phyloP scores from a whole-genome alignment of 2,888 invertebrate species.

The Hyles lineata region DNA sequence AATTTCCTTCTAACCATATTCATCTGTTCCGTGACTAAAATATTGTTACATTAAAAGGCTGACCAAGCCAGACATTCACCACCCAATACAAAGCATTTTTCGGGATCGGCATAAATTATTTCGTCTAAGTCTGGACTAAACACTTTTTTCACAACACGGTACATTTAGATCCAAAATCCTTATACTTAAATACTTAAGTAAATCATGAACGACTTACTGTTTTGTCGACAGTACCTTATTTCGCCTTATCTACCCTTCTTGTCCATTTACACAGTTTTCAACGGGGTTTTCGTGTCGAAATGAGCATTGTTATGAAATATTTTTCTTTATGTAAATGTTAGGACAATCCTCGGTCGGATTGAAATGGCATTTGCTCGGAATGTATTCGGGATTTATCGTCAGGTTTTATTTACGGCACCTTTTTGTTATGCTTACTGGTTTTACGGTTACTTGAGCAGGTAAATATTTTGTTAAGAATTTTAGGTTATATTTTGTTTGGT shows the following conservation, averaged over 20 bases:
- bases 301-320: not conserved
- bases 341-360: not conserved
- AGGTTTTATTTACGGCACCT: not conserved
- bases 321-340: not conserved
- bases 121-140: too few relatives aligned
- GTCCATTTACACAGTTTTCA: not conserved
- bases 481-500: too few relatives aligned
- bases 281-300: not conserved
- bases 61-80: too few relatives aligned
- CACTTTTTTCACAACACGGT: not conserved
- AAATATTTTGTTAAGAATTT: too few relatives aligned
- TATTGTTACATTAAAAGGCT: too few relatives aligned
- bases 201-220: not conserved
- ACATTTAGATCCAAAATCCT: not conserved
- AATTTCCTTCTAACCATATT: too few relatives aligned
- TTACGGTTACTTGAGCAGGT: not conserved
- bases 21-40: too few relatives aligned
- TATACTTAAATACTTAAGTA: not conserved
- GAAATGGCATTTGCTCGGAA: not conserved
- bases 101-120: too few relatives aligned
- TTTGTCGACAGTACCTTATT: not conserved
- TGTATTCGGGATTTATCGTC: constrained; percentile 1
- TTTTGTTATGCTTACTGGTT: not conserved
- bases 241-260: not conserved
- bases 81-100: too few relatives aligned